A percentile compares a stretch with the other conserved stretches of the same genome.
These are phyloP conservation scores for Mustelus asterias DNA, from an alignment of 2,113 vertebrate species.

Conservation along the genomic window DNA sequence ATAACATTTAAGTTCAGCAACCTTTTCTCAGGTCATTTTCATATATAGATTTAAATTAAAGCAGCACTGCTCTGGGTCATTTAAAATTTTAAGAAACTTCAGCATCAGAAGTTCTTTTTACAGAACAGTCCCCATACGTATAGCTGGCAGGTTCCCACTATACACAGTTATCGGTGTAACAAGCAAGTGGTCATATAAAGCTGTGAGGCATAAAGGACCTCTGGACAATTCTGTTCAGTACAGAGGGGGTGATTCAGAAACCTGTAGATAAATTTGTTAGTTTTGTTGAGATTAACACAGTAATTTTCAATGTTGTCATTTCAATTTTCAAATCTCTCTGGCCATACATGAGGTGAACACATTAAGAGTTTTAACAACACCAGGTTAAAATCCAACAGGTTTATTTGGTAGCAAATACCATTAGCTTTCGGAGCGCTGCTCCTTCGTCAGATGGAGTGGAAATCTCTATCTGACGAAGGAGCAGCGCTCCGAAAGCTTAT, in stretches of 20 bases:
- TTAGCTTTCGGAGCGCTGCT: too few relatives aligned
- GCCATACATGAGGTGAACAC: too few relatives aligned
- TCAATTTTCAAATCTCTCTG: too few relatives aligned
- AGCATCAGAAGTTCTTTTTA: not conserved
- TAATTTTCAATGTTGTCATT: too few relatives aligned
- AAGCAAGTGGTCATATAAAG: not conserved
- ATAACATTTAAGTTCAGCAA: slow-evolving; percentile 31
- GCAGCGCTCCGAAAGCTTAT: too few relatives aligned
- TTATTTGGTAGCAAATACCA: too few relatives aligned
- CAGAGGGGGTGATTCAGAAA: not conserved
- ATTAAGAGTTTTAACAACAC: too few relatives aligned
- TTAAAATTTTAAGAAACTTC: not conserved
- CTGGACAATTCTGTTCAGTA: not conserved
- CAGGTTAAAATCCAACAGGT: too few relatives aligned
- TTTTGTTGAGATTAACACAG: not conserved
- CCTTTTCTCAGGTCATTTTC: not conserved
- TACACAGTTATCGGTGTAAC: not conserved
- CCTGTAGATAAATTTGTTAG: not conserved
- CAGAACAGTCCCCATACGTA: not conserved
- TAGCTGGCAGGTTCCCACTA: not conserved
- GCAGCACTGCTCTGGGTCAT: not conserved
- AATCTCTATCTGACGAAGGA: too few relatives aligned
- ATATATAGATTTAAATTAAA: not conserved
- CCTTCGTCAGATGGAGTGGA: too few relatives aligned
- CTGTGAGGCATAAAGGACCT: too few relatives aligned